phyloP scores from a whole-genome alignment of 2,888 invertebrate species.

The Cheilosia vernalis region DNA sequence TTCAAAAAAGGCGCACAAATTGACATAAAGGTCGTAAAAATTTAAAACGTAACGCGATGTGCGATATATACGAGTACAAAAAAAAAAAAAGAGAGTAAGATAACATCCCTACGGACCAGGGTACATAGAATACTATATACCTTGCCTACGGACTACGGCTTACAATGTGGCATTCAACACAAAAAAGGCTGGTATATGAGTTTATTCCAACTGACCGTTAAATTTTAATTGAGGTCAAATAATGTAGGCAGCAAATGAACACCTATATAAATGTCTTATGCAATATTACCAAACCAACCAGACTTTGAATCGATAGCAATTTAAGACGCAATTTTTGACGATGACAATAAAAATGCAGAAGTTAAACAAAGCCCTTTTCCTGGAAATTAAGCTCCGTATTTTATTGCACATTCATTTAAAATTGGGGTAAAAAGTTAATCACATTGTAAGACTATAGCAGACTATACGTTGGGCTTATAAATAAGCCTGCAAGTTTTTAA shows the following conservation, averaged over 20 bases:
- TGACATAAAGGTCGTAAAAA: constrained; percentile 47
- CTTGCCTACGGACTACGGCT: too few species aligned
- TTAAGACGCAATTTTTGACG: not conserved
- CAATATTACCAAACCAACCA: not conserved
- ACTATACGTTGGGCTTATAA: too few species aligned
- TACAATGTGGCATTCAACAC: not conserved
- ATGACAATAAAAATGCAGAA: not conserved
- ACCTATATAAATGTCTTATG: not conserved
- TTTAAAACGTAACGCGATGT: constrained; percentile 19
- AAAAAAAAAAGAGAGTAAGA: constrained; percentile 21
- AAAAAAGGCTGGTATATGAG: not conserved
- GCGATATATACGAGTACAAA: constrained; percentile 8
- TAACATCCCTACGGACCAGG: not conserved
- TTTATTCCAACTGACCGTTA: constrained; percentile 22
- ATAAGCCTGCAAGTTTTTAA: too few species aligned
- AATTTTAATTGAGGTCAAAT: constrained; percentile 53
- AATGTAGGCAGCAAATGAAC: constrained; percentile 14
- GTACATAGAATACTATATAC: too few species aligned
- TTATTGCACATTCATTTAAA: too few species aligned
- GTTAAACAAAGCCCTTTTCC: not conserved
- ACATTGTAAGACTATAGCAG: too few species aligned
- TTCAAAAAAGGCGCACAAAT: constrained; percentile 28
- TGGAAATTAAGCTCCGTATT: too few species aligned
- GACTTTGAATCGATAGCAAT: not conserved
- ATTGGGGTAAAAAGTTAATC: too few species aligned